These are phyloP conservation scores for Orientallactaga bullata DNA, from an alignment of 2,113 vertebrate species.

Conservation along the genomic window DNA sequence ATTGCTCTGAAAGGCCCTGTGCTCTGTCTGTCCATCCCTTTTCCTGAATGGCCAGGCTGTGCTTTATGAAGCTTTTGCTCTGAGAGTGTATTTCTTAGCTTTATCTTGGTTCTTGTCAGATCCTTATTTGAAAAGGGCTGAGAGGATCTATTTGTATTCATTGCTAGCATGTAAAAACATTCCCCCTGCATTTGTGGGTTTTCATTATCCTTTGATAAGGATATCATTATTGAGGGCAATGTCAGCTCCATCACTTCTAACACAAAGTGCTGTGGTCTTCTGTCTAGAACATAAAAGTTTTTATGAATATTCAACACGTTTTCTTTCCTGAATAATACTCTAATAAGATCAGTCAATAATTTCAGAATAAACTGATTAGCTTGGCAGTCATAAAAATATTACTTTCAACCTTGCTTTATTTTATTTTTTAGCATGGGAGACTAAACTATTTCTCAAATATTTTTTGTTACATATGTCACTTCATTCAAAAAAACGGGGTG, in stretches of 20 bases:
- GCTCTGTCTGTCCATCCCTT: not conserved
- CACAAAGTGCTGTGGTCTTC: not conserved
- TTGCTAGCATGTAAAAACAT: not conserved
- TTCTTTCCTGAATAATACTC: constrained; percentile 9
- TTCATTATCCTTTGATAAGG: not conserved
- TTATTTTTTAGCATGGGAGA: not conserved
- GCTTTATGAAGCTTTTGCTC: not conserved
- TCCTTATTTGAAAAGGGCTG: constrained; percentile 9
- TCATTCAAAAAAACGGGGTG: not conserved
- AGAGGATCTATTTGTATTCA: not conserved
- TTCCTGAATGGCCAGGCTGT: not conserved
- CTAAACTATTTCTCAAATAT: constrained; percentile 6
- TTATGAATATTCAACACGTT: not conserved
- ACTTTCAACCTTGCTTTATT: not conserved
- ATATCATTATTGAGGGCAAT: constrained; percentile 8
- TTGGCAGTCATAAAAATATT: not conserved
- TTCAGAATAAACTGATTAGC: constrained; percentile 41
- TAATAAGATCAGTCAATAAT: constrained; percentile 49
- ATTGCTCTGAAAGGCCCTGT: not conserved
- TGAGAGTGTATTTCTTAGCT: constrained; percentile 7
- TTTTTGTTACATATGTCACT: not conserved
- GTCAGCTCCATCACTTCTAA: constrained; percentile 11
- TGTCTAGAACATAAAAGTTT: not conserved
- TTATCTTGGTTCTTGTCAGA: constrained; percentile 27
- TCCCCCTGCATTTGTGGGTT: not conserved